phyloP scores from a whole-genome alignment of 2,113 vertebrate genomes.

The Dissostichus mawsoni region DNA sequence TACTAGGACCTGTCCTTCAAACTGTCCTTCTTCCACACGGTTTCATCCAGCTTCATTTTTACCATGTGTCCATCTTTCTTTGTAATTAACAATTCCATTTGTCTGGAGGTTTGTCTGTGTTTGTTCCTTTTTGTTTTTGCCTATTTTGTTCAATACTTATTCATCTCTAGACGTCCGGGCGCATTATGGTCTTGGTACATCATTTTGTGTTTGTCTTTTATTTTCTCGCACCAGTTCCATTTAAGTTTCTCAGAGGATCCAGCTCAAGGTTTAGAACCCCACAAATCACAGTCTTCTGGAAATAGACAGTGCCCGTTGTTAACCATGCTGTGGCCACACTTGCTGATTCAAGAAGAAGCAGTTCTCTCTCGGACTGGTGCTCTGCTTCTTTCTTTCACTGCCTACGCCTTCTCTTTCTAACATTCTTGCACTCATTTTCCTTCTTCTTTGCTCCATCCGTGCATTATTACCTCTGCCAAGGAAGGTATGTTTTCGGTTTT shows the following conservation, averaged over 20 bases:
- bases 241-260: slow-evolving; percentile 51
- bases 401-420: slow-evolving; percentile 17
- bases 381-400: slow-evolving; percentile 25
- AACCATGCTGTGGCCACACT: slow-evolving; percentile 74
- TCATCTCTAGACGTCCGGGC: slow-evolving; percentile 19
- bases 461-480: slow-evolving; percentile 2
- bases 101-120: slow-evolving; percentile 14
- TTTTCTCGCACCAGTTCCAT: slow-evolving; percentile 49
- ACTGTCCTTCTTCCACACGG: neutral
- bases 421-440: slow-evolving; percentile 1
- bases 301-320: slow-evolving; percentile 79
- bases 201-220: slow-evolving; percentile 43
- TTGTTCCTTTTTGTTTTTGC: neutral
- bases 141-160: slow-evolving; percentile 29
- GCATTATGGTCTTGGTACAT: slow-evolving; percentile 24
- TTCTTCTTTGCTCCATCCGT: slow-evolving; percentile 11
- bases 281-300: slow-evolving; percentile 82
- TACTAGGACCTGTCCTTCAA: neutral
- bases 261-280: slow-evolving; percentile 70
- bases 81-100: slow-evolving; percentile 29
- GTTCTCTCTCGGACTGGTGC: slow-evolving; percentile 34
- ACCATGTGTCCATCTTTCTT: slow-evolving; percentile 6
- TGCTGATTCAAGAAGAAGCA: slow-evolving; percentile 76
- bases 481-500: too few species aligned
- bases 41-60: neutral